Percentiles rank a stretch among this genome's conserved stretches.
phyloP scores from a whole-genome alignment of 2,113 vertebrate species.

The Leucoraja erinaceus region DNA sequence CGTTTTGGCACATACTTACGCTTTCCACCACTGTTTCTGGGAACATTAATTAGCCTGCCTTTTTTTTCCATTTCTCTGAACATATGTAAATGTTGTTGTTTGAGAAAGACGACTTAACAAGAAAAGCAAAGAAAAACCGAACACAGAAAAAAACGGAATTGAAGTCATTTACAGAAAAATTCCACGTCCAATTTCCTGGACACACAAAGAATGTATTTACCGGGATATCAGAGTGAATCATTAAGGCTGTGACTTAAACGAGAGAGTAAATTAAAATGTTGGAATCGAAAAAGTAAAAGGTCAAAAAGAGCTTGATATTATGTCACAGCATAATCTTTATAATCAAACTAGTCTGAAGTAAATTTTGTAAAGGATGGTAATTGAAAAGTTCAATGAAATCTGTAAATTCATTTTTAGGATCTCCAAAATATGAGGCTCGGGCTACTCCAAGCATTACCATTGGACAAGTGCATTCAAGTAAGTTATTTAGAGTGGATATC shows the following conservation, averaged over 20 bases:
- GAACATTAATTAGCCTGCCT: neutral
- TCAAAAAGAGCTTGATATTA: neutral
- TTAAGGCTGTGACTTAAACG: neutral
- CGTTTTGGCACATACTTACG: neutral
- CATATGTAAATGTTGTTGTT: neutral
- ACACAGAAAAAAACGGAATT: neutral
- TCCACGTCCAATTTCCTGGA: neutral
- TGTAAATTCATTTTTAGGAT: neutral
- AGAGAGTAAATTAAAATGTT: neutral
- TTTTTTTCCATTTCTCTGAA: neutral
- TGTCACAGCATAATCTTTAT: neutral
- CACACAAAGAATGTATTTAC: neutral
- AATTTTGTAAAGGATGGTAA: neutral
- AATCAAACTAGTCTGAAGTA: neutral
- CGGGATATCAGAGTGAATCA: neutral
- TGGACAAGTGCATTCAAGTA: neutral
- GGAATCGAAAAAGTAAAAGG: neutral
- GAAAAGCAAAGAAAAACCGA: neutral
- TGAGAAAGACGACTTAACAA: neutral
- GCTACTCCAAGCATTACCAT: neutral
- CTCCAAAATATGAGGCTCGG: neutral
- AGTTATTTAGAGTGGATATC: neutral
- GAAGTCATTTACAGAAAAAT: neutral
- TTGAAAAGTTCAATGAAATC: neutral
- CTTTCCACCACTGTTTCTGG: neutral